Evolutionary conservation across 2,113 vertebrate genomes (phyloP), one percentile per base, ranked within the genome.

Genomic region (Chlorodrepanis virens): DNA sequence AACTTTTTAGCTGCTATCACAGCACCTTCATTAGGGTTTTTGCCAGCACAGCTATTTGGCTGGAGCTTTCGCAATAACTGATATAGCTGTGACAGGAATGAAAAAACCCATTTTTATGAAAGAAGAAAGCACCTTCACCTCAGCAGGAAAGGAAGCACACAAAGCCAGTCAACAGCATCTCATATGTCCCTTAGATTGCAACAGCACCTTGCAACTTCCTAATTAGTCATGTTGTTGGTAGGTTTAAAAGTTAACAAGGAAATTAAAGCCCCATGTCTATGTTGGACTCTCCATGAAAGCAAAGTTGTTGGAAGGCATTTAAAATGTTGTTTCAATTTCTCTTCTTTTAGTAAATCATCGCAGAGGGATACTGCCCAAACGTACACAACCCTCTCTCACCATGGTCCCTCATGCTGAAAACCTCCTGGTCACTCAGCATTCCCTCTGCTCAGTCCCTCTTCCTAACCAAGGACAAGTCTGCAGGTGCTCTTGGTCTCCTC

Each of bases 21-120:
- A 85, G 91, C 93, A 93, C 93, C 96, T 94, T 95, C 80, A 60
- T 96, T 92, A 89, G 50, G 49, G 61, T 60, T 97, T 96, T 91
- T 95, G 94, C 91, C 87, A 96, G 84, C 87, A 76, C 54, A 93
- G 90, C 90, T 93, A 69, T 78, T 87, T 84, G 70, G 74, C 75
- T 77, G 45, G 24, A 85, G 64, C 19, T 80, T 91, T 85, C 4
- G 1, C 84, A 93, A 68, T 87, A 94, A 82, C 69, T 61, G 74
- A 87, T 54, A 64, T 3, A 75, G 57, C 77, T 81, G 64, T 52
- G 74, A 91, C 61, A 56, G 42, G 21, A 52, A 54, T 68, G 14
- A 39, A 25, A 39, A 14, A 20, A 4, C 1, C 8, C 3, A 33
- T 12, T 64, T 11, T 21, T 35, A 50, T 18, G 19, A 50, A 65